phyloP scores from a whole-genome alignment of 2,888 invertebrate species.

The Agriopis aurantiaria region DNA sequence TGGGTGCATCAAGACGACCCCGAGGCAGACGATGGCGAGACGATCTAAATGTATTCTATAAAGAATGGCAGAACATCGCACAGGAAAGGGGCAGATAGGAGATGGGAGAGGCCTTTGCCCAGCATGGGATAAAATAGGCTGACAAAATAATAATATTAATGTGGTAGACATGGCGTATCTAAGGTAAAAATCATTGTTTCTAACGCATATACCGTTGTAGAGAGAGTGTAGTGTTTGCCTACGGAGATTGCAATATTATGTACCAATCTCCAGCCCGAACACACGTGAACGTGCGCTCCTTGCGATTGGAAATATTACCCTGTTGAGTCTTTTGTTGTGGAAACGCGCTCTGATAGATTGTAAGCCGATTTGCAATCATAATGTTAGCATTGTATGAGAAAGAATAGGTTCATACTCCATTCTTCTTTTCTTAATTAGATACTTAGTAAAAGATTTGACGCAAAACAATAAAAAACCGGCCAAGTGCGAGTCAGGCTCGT shows the following conservation, averaged over 20 bases:
- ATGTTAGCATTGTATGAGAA: conserved; percentile 12
- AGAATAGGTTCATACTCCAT: conserved; percentile 1
- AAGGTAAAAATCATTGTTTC: conserved; percentile 9
- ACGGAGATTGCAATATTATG: conserved; percentile 83
- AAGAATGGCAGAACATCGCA: too few relatives aligned
- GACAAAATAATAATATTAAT: not conserved
- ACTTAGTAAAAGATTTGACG: not conserved
- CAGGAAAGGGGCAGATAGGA: too few relatives aligned
- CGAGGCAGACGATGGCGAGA: too few relatives aligned
- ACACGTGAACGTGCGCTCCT: conserved; percentile 63
- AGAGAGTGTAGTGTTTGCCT: conserved; percentile 63
- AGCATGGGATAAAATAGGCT: not conserved
- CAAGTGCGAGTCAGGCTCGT: too few relatives aligned
- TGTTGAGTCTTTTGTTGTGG: conserved; percentile 56
- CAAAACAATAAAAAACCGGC: too few relatives aligned
- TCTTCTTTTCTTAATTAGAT: not conserved
- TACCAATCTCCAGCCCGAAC: conserved; percentile 72
- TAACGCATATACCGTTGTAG: conserved; percentile 62
- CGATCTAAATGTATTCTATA: too few relatives aligned
- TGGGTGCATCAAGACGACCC: too few relatives aligned
- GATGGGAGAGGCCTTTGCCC: too few relatives aligned
- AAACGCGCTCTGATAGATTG: conserved; percentile 33
- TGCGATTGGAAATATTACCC: conserved; percentile 72
- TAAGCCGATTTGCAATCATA: conserved; percentile 35
- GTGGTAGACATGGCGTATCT: not conserved